phyloP scores from a whole-genome alignment of 2,113 vertebrate genomes.

The Urocitellus parryii region DNA sequence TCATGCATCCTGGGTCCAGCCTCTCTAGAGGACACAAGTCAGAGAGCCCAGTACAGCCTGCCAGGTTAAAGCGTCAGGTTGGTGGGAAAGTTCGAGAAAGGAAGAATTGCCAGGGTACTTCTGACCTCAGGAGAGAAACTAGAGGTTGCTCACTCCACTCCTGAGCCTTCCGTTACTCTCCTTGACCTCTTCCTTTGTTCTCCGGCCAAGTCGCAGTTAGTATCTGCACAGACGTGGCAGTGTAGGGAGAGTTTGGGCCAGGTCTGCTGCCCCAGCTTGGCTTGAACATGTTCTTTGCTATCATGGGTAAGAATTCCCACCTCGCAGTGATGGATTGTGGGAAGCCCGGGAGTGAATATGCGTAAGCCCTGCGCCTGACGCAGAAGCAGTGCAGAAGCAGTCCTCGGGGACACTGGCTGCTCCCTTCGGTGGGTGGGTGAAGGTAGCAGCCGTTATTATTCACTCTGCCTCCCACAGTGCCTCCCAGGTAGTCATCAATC shows the following conservation, averaged over 20 bases:
- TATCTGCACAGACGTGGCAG: not conserved
- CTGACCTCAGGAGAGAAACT: slow-evolving; percentile 9
- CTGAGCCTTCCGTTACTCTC: not conserved
- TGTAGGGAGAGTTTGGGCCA: not conserved
- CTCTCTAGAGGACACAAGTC: not conserved
- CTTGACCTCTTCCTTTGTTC: slow-evolving; percentile 21
- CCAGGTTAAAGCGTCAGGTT: not conserved
- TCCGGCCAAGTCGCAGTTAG: not conserved
- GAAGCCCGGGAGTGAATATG: not conserved
- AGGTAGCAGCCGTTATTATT: not conserved
- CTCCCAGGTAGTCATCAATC: not conserved
- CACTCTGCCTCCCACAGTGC: not conserved
- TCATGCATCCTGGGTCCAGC: not conserved
- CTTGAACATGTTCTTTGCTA: not conserved
- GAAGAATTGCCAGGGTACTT: not conserved
- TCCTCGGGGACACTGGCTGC: not conserved
- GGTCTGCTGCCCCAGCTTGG: not conserved
- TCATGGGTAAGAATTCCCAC: not conserved
- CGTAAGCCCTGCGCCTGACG: not conserved
- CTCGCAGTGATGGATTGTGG: no score
- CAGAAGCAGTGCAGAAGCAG: not conserved
- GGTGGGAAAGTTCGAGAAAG: not conserved
- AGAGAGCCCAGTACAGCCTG: not conserved
- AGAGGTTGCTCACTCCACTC: not conserved
- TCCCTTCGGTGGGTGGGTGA: not conserved